Evolutionary conservation across 2,113 vertebrate species (phyloP), one percentile per base, ranked within the genome.

Genomic region (Columbina picui): DNA sequence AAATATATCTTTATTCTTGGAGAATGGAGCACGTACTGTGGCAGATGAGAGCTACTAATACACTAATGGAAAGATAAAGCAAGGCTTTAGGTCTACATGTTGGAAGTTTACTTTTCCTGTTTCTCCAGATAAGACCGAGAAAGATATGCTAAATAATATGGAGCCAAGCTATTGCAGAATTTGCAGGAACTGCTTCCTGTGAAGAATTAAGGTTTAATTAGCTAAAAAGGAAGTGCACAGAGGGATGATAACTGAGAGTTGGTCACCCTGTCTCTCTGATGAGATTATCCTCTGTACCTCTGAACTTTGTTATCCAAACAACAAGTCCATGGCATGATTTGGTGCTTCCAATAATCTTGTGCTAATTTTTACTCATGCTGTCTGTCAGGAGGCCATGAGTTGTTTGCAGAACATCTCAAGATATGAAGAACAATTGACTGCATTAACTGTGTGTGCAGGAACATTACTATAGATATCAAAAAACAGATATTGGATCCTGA

Each of bases 281-380:
- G 97, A 98, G 97, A 98, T 98, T 98, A 98, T 97, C 95, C 98
- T 97, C 96, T 89, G 97, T 97, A 98, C 96, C 97, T 97, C 96
- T 98, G 98, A 98, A 98, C 98, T 98, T 96, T 96, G 91, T 97
- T 98, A 98, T 98, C 97, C 97, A 98, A 98, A 98, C 98, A 98
- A 96, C 61, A 92, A 97, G 91, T 71, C 94, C 80, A 61, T 98
- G 95, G 97, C 92, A 43, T 98, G 97, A 98, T 96, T 97, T 93
- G 92, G 90, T 97, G 96, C 81, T 88, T 97, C 96, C 49, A 87
- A 96, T 97, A 97, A 97, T 98, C 98, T 97, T 97, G 93, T 83
- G 77, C 94, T 98, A 85, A 90, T 97, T 98, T 98, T 97, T 94
- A 97, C 96, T 96, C 87, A 92, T 94, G 95, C 38, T 89, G 96